phyloP scores from a whole-genome alignment of 1,140 invertebrate species.

The Trichonephila inaurata region DNA sequence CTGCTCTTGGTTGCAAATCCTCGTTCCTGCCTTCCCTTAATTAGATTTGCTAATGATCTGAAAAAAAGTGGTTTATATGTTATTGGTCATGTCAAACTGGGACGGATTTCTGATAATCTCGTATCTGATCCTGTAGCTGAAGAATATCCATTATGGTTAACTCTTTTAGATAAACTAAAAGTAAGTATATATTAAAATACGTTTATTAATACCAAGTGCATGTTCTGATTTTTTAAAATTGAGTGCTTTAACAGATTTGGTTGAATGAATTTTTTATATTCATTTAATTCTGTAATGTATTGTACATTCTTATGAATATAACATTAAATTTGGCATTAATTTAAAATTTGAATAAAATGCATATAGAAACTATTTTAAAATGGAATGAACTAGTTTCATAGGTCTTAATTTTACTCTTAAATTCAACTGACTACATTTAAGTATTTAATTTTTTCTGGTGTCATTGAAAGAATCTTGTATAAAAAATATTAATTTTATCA shows the following conservation, averaged over 20 bases:
- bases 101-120: conserved; percentile 79
- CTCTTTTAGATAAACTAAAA: conserved; percentile 91
- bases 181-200: conserved; percentile 79
- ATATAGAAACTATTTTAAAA: too few species aligned
- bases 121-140: conserved; percentile 86
- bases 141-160: conserved; percentile 92
- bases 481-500: not conserved
- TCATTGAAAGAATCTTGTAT: not conserved
- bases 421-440: too few species aligned
- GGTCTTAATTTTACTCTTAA: too few species aligned
- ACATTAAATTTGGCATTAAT: too few species aligned
- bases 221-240: too few species aligned
- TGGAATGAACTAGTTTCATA: too few species aligned
- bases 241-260: too few species aligned
- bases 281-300: too few species aligned
- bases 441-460: not conserved
- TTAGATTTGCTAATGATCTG: conserved; percentile 98
- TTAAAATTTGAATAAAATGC: too few species aligned
- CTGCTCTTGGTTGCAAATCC: conserved; percentile 95
- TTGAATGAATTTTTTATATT: too few species aligned
- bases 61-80: conserved; percentile 99
- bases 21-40: conserved; percentile 92
- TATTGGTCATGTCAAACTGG: conserved; percentile 92
- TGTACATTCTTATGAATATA: too few species aligned
- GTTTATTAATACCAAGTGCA: too few species aligned